Base-by-base conservation (phyloP, 1,140 invertebrate genomes). In the Neodiprion virginianus region DNA sequence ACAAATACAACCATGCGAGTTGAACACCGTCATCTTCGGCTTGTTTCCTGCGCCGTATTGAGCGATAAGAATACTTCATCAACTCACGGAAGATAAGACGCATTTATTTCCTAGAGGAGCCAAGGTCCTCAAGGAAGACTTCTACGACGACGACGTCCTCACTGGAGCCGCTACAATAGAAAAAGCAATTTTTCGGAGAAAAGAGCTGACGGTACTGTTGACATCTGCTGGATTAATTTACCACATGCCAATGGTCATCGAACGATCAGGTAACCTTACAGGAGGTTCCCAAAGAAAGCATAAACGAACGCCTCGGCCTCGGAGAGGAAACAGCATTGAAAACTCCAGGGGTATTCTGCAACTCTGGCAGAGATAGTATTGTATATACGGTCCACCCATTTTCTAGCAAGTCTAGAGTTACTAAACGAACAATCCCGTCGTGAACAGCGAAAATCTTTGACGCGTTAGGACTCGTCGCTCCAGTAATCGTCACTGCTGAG, bases 71-170 rank as follows among this genome's bases (percentile, higher is more conserved):
- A 48, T n/a, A 17, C 68, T 87, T 1, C 69, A 81, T 49, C 80
- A 85, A 71, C 67, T 87, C 12, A 81, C 81, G 17, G 48, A 79
- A 9, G 83, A 86, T 67, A 77, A 83, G 68, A 74, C 74, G 21
- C 12, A 79, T 14, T 49, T 70, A 8, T 83, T 72, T 73, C 84
- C 82, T 11, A 11, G 67, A 40, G 85, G 82, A 9, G 79, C 79
- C 50, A 14, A 72, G 40, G 77, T 80, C 10, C 71, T 86, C 21
- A 50, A 74, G 11, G 67, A 76, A 8, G 79, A 88, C 77, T 67
- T 85, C 1, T 88, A 88, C 66, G 80, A 87, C 2, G 87, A 88
- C 75, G 83, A 85, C 70, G 23, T 80, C 7, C 23, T 85, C 0
- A 72, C 75, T 1, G 81, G 80, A 12, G 66, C 69, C 11, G 14